Conservation (phyloP, 2,888 invertebrate species). For the Tetragonisca angustula region DNA sequence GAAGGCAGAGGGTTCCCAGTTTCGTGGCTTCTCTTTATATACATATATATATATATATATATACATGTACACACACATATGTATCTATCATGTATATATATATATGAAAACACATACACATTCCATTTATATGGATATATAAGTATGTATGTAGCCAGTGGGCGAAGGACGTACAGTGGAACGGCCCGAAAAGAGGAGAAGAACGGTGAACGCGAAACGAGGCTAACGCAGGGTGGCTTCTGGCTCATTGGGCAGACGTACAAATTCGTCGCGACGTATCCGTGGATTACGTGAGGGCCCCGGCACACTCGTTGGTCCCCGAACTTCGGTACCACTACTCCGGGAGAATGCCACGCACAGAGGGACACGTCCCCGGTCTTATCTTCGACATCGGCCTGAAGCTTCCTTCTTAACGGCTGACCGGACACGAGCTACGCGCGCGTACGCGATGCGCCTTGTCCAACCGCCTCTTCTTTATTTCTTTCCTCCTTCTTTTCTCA, state of each 20-base stretch:
- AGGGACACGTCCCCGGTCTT: slow-evolving; percentile 74
- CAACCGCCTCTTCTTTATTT: slow-evolving; percentile 27
- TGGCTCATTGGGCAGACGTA: slow-evolving; percentile 82
- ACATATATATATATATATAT: no score
- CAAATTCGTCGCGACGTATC: slow-evolving; percentile 83
- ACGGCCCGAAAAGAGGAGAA: slow-evolving; percentile 44
- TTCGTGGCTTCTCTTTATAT: slow-evolving; percentile 61
- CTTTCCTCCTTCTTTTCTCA: background rate
- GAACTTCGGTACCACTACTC: slow-evolving; percentile 73
- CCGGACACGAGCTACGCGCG: slow-evolving; percentile 76
- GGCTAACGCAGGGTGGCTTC: slow-evolving; percentile 76
- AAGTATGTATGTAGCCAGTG: slow-evolving; percentile 17
- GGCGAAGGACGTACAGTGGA: slow-evolving; percentile 37
- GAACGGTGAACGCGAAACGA: slow-evolving; percentile 62
- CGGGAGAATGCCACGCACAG: slow-evolving; percentile 49
- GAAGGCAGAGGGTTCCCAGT: slow-evolving; percentile 55
- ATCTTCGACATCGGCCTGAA: slow-evolving; percentile 81
- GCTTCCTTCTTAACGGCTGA: slow-evolving; percentile 83
- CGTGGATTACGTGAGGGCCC: slow-evolving; percentile 76
- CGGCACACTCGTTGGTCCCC: slow-evolving; percentile 64
- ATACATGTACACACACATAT: background rate
- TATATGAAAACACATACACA: no score
- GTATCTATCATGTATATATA: background rate
- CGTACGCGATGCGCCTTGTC: slow-evolving; percentile 56
- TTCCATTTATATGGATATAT: background rate